Conservation (phyloP, 2,797 vertebrate genomes). For the Poeciliopsis turneri region DNA sequence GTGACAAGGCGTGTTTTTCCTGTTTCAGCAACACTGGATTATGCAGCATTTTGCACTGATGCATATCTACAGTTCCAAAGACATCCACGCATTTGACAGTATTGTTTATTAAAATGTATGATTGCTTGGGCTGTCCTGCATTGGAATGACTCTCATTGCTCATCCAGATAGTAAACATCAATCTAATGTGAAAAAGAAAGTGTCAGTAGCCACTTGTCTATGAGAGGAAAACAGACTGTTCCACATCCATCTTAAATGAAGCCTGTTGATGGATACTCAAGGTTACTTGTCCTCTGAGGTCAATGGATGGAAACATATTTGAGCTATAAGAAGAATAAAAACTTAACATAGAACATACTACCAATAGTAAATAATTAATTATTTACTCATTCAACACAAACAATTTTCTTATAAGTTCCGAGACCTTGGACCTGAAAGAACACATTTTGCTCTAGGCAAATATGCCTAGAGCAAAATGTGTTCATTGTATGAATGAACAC, state of each 20-base stretch:
- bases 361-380: not conserved
- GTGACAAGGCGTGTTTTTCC: conserved; percentile 74
- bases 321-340: conserved; percentile 9
- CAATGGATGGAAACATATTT: conserved; percentile 17
- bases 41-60: conserved; percentile 71
- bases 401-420: not conserved
- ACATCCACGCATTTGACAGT: conserved; percentile 76
- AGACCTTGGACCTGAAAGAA: not conserved
- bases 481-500: not conserved
- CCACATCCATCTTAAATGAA: conserved; percentile 44
- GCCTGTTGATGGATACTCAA: conserved; percentile 17
- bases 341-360: not conserved
- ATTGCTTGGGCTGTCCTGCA: conserved; percentile 64
- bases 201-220: conserved; percentile 57
- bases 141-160: conserved; percentile 71
- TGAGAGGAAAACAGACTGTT: conserved; percentile 39
- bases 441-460: not conserved
- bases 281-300: conserved; percentile 24
- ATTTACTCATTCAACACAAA: not conserved
- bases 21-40: conserved; percentile 63
- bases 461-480: too few species aligned
- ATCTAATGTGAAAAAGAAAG: conserved; percentile 60
- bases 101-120: conserved; percentile 75
- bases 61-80: conserved; percentile 71
- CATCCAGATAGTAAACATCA: conserved; percentile 69